Base-by-base conservation (phyloP, 2,113 vertebrate genomes). In the Sporophila hypoxantha region DNA sequence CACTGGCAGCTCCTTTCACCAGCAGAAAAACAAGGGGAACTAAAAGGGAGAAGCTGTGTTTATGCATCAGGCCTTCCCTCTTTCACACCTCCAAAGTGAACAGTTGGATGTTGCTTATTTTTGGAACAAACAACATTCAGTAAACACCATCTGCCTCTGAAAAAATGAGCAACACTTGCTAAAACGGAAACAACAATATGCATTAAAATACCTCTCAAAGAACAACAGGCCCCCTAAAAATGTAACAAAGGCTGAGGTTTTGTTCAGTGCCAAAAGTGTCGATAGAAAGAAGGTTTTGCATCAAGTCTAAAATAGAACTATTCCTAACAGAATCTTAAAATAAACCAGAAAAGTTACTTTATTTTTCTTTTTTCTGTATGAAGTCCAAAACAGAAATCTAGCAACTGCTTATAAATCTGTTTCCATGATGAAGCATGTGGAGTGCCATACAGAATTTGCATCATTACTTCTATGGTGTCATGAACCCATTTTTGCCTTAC, bases 111-210 rank as follows among this genome's bases (percentile, higher is more conserved):
- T 59, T 88, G 88, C 76, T 87, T 87, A 30, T 95, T 96, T 96
- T 90, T 90, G 91, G 78, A 96, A 89, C 88, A 94, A 94, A 94
- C 39, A 94, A 91, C 82, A 82, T 70, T 85, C 76, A 37, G 82
- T 82, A 76, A 94, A 85, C 68, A 84, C 94, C 96, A 96, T 94
- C 96, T 96, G 95, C 80, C 94, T 94, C 87, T 49, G 37, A 65
- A 34, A 87, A 88, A 91, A 61, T 82, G 87, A 96, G 78, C 87
- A 96, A 89, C 84, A 61, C 61, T 89, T 0, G 2, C 82, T 91
- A 64, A 70, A 92, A 60, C 23, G 61, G 93, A 78, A 75, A 55
- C n/a, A 93, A 92, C 49, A 87, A 78, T 68, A 64, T 61, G 52
- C 56, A 77, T 88, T 74, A 87, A 64, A 89, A 90, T 91, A 92